These are phyloP conservation scores for Drymonia ruficornis DNA, from an alignment of 2,888 invertebrate species.

Conservation along the genomic window DNA sequence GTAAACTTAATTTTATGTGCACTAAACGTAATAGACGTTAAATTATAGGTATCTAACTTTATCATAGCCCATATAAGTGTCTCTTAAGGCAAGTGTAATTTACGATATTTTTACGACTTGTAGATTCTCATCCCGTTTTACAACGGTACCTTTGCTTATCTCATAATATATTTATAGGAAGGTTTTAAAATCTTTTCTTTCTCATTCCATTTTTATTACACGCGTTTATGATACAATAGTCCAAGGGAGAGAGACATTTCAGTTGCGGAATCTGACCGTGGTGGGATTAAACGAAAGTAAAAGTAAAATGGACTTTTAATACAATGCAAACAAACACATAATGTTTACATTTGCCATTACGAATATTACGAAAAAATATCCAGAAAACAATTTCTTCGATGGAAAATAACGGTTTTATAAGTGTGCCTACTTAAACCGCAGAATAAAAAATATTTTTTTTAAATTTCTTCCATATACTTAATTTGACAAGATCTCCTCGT, in stretches of 20 bases:
- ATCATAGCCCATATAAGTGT: conserved; percentile 20
- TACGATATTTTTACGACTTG: conserved; percentile 58
- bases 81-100: conserved; percentile 42
- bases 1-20: neutral
- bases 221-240: conserved; percentile 49
- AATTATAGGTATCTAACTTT: conserved; percentile 12
- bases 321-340: too few species aligned
- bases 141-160: conserved; percentile 56
- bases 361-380: too few species aligned
- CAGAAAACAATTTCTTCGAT: too few species aligned
- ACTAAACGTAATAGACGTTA: conserved; percentile 10
- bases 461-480: too few species aligned
- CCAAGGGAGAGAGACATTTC: neutral
- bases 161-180: conserved; percentile 57
- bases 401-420: too few species aligned
- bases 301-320: too few species aligned
- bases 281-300: conserved; percentile 35
- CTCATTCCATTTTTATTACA: conserved; percentile 56
- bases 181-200: conserved; percentile 59
- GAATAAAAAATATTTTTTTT: too few species aligned
- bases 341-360: too few species aligned
- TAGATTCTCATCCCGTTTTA: conserved; percentile 58
- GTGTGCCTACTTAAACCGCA: too few species aligned
- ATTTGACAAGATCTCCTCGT: too few species aligned
- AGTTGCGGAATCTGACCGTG: neutral